These are phyloP conservation scores for Speoplatyrhinus poulsoni DNA, from an alignment of 2,113 vertebrate genomes.

Conservation along the genomic window DNA sequence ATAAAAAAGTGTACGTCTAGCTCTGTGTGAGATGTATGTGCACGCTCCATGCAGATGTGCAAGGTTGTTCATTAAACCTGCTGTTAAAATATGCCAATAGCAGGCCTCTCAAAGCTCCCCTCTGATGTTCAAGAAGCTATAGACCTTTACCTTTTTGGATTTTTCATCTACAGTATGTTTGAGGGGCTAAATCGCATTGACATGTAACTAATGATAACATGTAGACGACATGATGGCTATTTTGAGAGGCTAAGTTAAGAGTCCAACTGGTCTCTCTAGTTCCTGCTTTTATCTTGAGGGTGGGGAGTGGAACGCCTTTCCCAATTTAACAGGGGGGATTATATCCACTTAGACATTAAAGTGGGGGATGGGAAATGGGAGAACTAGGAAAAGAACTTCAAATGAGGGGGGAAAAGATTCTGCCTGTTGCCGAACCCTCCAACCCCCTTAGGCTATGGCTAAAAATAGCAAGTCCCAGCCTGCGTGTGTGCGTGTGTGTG, in stretches of 20 bases:
- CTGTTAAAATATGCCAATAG: no score
- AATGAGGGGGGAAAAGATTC: slow-evolving; percentile 24
- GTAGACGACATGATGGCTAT: slow-evolving; percentile 12
- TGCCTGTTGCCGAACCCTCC: slow-evolving; percentile 46
- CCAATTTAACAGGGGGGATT: slow-evolving; percentile 17
- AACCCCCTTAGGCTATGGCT: slow-evolving; percentile 31
- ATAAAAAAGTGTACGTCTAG: slow-evolving; percentile 38
- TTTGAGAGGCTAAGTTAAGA: not conserved
- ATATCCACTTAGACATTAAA: slow-evolving; percentile 13
- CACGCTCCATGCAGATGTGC: no score
- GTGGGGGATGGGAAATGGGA: not conserved
- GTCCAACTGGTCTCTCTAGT: not conserved
- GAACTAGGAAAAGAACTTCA: not conserved
- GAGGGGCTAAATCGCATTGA: no score
- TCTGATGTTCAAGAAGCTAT: no score
- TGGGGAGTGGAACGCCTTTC: slow-evolving; percentile 9
- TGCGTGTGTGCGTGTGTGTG: slow-evolving; percentile 56
- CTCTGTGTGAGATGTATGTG: no score
- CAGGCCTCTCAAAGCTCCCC: no score
- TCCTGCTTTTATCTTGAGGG: slow-evolving; percentile 19
- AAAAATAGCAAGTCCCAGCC: slow-evolving; percentile 58
- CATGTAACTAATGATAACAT: no score
- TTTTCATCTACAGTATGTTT: no score
- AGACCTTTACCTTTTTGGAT: no score
- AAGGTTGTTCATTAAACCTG: no score